Conservation (phyloP, 1,140 invertebrate species). For the Drosophila cardini region DNA sequence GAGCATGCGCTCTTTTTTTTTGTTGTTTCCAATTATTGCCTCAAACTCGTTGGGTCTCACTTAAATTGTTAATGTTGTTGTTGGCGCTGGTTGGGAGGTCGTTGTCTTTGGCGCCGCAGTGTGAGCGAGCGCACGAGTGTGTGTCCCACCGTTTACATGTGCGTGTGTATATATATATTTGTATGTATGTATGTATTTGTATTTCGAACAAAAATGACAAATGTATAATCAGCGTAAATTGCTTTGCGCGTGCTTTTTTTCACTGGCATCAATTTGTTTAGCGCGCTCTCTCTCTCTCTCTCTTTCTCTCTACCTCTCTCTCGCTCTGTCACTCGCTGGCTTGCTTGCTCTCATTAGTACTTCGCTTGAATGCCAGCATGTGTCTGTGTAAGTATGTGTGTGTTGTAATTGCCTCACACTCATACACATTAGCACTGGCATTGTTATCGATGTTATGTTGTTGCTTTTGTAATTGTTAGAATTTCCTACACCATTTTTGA, state of each 20-base stretch:
- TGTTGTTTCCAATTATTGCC: slow-evolving; percentile 60
- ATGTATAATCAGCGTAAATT: slow-evolving; percentile 80
- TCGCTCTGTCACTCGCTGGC: slow-evolving; percentile 12
- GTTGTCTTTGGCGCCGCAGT: slow-evolving; percentile 49
- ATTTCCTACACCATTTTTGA: slow-evolving; percentile 72
- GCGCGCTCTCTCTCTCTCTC: slow-evolving; percentile 29
- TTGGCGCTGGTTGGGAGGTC: slow-evolving; percentile 32
- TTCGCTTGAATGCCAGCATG: neutral
- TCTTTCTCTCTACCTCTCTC: slow-evolving; percentile 20
- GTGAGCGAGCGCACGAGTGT: slow-evolving; percentile 64
- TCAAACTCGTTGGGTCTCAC: slow-evolving; percentile 44
- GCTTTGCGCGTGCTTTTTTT: slow-evolving; percentile 73
- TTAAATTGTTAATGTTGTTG: slow-evolving; percentile 19
- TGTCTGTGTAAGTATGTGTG: slow-evolving; percentile 12
- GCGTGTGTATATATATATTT: slow-evolving; percentile 2
- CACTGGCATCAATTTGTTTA: slow-evolving; percentile 48
- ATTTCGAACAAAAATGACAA: slow-evolving; percentile 74
- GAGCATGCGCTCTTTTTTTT: slow-evolving; percentile 75
- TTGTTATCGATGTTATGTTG: slow-evolving; percentile 37
- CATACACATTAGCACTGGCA: slow-evolving; percentile 29
- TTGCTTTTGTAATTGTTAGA: slow-evolving; percentile 52
- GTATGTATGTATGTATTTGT: slow-evolving; percentile 37
- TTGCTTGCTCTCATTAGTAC: slow-evolving; percentile 44
- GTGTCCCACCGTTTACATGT: slow-evolving; percentile 23
- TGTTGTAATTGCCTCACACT: slow-evolving; percentile 42